A percentile compares a stretch with the other conserved stretches of the same genome.
phyloP scores from a whole-genome alignment of 2,888 invertebrate species.

The Drepanosiphum platanoidis region DNA sequence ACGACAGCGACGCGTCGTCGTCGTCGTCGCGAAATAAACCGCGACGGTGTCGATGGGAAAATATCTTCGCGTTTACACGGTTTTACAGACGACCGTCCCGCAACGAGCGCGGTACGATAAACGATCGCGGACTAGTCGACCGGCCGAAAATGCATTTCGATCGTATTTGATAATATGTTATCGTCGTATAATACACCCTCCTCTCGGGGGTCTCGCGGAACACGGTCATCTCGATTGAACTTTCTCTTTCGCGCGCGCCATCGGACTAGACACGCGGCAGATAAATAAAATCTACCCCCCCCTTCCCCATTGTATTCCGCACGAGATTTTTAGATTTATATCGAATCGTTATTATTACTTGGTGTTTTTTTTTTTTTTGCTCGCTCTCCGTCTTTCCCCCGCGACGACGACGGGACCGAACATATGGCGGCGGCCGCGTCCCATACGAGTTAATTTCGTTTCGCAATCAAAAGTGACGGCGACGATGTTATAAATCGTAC shows the following conservation, averaged over 20 bases:
- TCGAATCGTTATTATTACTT: conserved; percentile 35
- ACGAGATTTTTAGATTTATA: conserved; percentile 48
- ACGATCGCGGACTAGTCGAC: too few relatives aligned
- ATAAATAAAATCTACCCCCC: conserved; percentile 37
- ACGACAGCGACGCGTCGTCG: too few relatives aligned
- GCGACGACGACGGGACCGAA: background rate
- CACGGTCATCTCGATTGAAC: conserved; percentile 33
- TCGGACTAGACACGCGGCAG: background rate
- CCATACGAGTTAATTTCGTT: conserved; percentile 40
- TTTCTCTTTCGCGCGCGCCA: background rate
- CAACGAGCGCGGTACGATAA: too few relatives aligned
- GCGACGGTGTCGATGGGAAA: too few relatives aligned
- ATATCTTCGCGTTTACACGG: too few relatives aligned
- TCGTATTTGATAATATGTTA: too few relatives aligned
- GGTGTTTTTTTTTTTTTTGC: background rate
- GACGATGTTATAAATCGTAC: conserved; percentile 36
- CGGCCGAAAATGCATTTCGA: too few relatives aligned
- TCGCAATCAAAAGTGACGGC: conserved; percentile 43
- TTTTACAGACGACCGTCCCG: too few relatives aligned
- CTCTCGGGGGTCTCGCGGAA: too few relatives aligned
- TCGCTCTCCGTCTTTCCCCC: background rate
- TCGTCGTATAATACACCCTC: too few relatives aligned
- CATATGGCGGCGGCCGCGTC: background rate
- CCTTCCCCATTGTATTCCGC: background rate
- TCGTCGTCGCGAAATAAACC: too few relatives aligned